Evolutionary conservation across 2,797 vertebrate species (phyloP), one percentile per base, ranked within the genome.

Genomic region (Odontamblyopus rebecca): DNA sequence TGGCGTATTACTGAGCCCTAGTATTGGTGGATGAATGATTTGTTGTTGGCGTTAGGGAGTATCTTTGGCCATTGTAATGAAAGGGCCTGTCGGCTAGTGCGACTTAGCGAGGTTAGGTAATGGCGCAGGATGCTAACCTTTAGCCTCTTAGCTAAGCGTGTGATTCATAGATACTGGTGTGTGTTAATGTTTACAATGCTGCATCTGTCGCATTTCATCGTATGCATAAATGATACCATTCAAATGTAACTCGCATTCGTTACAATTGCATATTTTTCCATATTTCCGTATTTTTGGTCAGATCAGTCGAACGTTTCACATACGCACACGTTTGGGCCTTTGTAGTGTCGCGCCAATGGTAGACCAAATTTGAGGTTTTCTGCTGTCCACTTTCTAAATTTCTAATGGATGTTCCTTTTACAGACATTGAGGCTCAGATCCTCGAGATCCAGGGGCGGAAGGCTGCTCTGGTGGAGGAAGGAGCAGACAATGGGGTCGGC

Each of bases 361-460:
- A 12, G 9, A 26, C 54, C 3, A n/a, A 4, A 2, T 6, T 2
- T 44, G 1, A 57, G 54, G n/a, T 57, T 26, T 57, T 57, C 54
- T 26, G 19, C 54, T 13, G 54, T 19, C 5, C 6, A 53, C 8
- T 57, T 6, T 9, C 2, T 57, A 3, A 19, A 12, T 2, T 41
- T 41, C 11, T 63, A 23, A 23, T 48, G 48, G 59, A 1, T 35
- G 16, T 71, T 0, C 54, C 0, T 1, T 5, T 1, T 60, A 7
- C 29, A 92, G 90, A 92, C 56, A 92, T 99, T 0, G 98, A 99
- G 94, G 98, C 98, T 85, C 98, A 99, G 88, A 99, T 99, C 90
- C 95, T 97, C 90, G 97, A 98, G 92, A 96, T 99, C 93, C 97
- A 99, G 96, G 97, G 94, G 60, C 99, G 96, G 93, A 99, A 98